Conservation (phyloP, 2,888 invertebrate species). For the Amiota mariae region DNA sequence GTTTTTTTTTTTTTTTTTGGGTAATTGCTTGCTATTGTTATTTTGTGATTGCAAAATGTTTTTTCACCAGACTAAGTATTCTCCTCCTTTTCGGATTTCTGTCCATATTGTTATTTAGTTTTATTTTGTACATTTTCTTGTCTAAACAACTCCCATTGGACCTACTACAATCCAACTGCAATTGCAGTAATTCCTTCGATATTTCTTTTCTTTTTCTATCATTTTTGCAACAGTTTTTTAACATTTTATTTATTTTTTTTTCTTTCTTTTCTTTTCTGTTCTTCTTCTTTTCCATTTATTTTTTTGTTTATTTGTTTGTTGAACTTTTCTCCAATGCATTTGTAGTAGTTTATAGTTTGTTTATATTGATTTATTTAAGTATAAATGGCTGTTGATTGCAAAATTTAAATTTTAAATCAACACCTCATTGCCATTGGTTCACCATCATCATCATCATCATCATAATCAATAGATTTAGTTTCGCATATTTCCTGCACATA, state of each 20-base stretch:
- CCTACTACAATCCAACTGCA: constrained; percentile 3
- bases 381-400: background rate
- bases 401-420: background rate
- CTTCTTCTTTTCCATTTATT: background rate
- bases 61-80: background rate
- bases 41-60: constrained; percentile 49
- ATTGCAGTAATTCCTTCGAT: background rate
- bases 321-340: background rate
- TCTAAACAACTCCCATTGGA: constrained; percentile 16
- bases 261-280: background rate
- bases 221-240: background rate
- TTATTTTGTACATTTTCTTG: constrained; percentile 1
- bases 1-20: constrained; percentile 45
- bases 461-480: background rate
- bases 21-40: constrained; percentile 65
- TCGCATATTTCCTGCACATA: constrained; percentile 8
- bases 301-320: background rate
- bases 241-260: background rate
- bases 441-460: background rate
- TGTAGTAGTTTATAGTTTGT: background rate
- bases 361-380: background rate
- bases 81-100: background rate
- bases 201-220: background rate
- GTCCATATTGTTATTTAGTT: background rate
- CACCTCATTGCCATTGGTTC: background rate